phyloP scores from a whole-genome alignment of 2,888 invertebrate species.

The Colostygia pectinataria region DNA sequence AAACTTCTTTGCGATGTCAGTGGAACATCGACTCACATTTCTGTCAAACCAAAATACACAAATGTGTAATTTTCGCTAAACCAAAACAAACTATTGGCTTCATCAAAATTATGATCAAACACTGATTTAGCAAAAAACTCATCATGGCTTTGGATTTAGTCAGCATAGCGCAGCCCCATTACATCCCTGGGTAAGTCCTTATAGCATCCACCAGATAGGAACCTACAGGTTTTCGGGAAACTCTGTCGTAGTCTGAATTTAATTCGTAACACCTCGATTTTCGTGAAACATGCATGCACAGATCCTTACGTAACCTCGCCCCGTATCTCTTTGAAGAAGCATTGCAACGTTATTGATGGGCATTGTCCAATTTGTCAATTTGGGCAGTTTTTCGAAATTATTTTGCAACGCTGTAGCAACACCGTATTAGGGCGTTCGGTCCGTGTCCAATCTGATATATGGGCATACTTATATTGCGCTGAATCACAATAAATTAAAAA shows the following conservation, averaged over 20 bases:
- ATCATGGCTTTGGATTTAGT: slow-evolving; percentile 82
- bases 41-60: slow-evolving; percentile 40
- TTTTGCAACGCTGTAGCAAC: slow-evolving; percentile 40
- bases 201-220: too few relatives aligned
- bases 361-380: slow-evolving; percentile 21
- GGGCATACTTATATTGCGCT: slow-evolving; percentile 18
- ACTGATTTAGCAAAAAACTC: slow-evolving; percentile 29
- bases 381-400: slow-evolving; percentile 33
- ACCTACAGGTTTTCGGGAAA: too few relatives aligned
- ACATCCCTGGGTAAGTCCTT: slow-evolving; percentile 88
- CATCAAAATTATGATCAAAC: slow-evolving; percentile 49
- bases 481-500: too few relatives aligned
- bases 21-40: neutral
- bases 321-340: slow-evolving; percentile 22
- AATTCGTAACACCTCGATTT: neutral
- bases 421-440: slow-evolving; percentile 37
- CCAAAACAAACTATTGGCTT: slow-evolving; percentile 18
- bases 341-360: slow-evolving; percentile 38
- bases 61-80: slow-evolving; percentile 29
- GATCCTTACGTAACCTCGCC: slow-evolving; percentile 9
- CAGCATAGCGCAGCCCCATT: slow-evolving; percentile 87
- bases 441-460: slow-evolving; percentile 42
- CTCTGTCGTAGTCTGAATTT: too few relatives aligned
- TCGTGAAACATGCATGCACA: neutral
- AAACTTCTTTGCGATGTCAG: neutral